Evolutionary conservation across 2,888 invertebrate genomes (phyloP).

Genomic region (Cabera pusaria): DNA sequence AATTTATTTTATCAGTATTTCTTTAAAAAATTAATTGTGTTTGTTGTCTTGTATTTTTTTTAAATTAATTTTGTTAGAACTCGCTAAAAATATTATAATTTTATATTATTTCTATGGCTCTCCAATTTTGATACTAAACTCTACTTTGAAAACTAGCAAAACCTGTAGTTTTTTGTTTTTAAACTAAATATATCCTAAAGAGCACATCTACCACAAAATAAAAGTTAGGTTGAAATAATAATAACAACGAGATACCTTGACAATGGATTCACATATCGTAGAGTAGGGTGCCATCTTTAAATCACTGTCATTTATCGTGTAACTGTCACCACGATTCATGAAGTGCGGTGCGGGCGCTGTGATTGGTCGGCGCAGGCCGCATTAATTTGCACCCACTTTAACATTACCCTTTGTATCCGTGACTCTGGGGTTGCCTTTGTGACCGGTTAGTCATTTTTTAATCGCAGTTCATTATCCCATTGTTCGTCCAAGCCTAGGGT

Average conservation of each 20-base stretch:
- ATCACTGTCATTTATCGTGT: slow-evolving; percentile 51
- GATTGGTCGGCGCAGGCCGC: slow-evolving; percentile 51
- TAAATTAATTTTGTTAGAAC: no score
- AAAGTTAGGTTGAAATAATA: slow-evolving; percentile 13
- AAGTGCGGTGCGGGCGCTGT: slow-evolving; percentile 43
- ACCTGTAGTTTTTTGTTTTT: no score
- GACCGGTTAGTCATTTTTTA: slow-evolving; percentile 69
- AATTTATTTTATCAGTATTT: no score
- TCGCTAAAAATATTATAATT: no score
- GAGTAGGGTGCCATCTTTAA: slow-evolving; percentile 71
- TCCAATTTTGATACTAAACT: no score
- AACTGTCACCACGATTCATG: slow-evolving; percentile 58
- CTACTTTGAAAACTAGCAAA: no score
- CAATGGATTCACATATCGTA: slow-evolving; percentile 32
- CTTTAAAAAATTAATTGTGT: no score
- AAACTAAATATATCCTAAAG: no score
- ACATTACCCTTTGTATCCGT: slow-evolving; percentile 79
- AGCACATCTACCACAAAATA: slow-evolving; percentile 1
- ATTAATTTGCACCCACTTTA: slow-evolving; percentile 70
- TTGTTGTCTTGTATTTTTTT: no score
- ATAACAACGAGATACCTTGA: slow-evolving; percentile 17
- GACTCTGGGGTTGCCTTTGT: slow-evolving; percentile 74
- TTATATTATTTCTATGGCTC: no score
- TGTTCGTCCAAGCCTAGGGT: slow-evolving; percentile 34
- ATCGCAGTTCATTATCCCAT: slow-evolving; percentile 58